A percentile compares a stretch with the other conserved stretches of the same genome.
These are phyloP conservation scores for Halesus radiatus DNA, from an alignment of 1,140 invertebrate species.

Conservation along the genomic window DNA sequence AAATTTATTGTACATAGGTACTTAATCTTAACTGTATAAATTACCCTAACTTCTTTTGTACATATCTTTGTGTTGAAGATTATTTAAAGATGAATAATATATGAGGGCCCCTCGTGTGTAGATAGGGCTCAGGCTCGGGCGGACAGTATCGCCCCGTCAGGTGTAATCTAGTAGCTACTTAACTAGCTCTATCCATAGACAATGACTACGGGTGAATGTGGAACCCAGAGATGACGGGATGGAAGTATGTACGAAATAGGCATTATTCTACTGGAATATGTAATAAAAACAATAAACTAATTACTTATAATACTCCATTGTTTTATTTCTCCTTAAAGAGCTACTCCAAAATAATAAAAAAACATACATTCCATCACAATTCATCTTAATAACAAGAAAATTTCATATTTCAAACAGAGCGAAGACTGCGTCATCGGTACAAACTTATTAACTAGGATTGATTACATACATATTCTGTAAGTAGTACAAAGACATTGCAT, in stretches of 20 bases:
- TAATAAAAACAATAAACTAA: slow-evolving; percentile 67
- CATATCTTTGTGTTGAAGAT: slow-evolving; percentile 58
- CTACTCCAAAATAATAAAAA: slow-evolving; percentile 15
- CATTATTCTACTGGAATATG: slow-evolving; percentile 72
- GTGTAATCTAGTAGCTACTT: slow-evolving; percentile 48
- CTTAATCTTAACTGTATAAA: slow-evolving; percentile 58
- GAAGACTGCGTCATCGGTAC: slow-evolving; percentile 24
- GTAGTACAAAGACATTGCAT: slow-evolving; percentile 46
- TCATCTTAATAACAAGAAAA: slow-evolving; percentile 25
- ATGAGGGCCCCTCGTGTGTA: slow-evolving; percentile 4
- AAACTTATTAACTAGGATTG: slow-evolving; percentile 35
- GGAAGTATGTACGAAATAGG: slow-evolving; percentile 62
- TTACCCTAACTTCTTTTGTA: slow-evolving; percentile 56
- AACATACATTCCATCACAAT: slow-evolving; percentile 30
- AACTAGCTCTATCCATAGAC: slow-evolving; percentile 56
- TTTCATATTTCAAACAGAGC: slow-evolving; percentile 12
- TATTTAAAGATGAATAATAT: slow-evolving; percentile 55
- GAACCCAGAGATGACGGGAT: slow-evolving; percentile 6
- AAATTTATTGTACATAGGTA: slow-evolving; percentile 58
- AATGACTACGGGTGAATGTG: slow-evolving; percentile 47
- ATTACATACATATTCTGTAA: slow-evolving; percentile 42
- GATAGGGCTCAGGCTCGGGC: slow-evolving; percentile 15
- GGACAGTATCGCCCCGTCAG: slow-evolving; percentile 35
- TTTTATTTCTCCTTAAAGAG: slow-evolving; percentile 51
- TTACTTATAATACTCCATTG: slow-evolving; percentile 58